A percentile compares a stretch with the other conserved stretches of the same genome.
These are phyloP conservation scores for Ceramica pisi DNA, from an alignment of 2,888 invertebrate species.

Conservation along the genomic window DNA sequence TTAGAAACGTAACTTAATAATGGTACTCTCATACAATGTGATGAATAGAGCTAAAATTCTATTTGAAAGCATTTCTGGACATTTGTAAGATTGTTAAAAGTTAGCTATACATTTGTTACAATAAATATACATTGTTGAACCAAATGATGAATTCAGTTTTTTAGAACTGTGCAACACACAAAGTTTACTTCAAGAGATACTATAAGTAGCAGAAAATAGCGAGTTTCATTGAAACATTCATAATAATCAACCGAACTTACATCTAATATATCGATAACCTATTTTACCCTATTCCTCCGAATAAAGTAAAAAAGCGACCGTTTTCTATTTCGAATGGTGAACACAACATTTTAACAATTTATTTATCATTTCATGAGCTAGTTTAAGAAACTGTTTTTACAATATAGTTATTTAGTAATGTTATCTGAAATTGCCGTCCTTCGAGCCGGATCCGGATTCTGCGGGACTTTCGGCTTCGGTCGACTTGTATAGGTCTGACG, in stretches of 20 bases:
- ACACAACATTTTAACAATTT: background rate
- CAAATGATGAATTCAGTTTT: background rate
- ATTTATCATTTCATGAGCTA: background rate
- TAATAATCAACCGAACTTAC: background rate
- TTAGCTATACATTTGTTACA: background rate
- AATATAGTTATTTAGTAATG: constrained; percentile 13
- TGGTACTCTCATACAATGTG: no score
- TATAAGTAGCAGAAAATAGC: background rate
- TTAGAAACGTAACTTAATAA: background rate
- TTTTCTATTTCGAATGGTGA: background rate
- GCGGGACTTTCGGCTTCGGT: no score
- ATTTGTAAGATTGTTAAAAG: background rate
- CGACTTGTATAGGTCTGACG: background rate
- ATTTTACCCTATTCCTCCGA: background rate
- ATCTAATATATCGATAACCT: background rate
- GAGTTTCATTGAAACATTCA: background rate
- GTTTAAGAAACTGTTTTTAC: background rate
- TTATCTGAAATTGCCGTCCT: constrained; percentile 5
- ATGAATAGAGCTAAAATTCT: no score
- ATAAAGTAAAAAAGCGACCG: background rate
- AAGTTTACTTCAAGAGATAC: background rate
- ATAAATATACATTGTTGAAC: constrained; percentile 11
- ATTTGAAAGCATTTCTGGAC: background rate
- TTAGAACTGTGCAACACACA: background rate
- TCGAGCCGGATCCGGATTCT: constrained; percentile 23